phyloP scores from a whole-genome alignment of 2,888 invertebrate species.

The Epirrhoe tristata region DNA sequence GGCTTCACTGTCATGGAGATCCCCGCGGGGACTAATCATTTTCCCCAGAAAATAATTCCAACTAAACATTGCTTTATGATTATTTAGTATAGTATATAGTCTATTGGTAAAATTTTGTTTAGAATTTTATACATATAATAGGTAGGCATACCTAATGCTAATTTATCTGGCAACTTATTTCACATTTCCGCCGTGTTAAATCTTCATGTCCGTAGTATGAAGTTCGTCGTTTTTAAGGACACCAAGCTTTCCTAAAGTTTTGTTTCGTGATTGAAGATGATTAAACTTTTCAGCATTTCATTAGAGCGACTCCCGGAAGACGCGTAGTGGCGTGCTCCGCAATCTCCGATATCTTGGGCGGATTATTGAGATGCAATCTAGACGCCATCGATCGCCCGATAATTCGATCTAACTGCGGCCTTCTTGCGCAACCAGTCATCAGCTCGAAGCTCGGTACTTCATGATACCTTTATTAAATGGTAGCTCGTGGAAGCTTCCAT shows the following conservation, averaged over 20 bases:
- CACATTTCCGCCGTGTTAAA: too few species aligned
- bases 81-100: background rate
- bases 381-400: constrained; percentile 79
- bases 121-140: too few species aligned
- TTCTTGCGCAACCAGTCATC: constrained; percentile 78
- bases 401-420: constrained; percentile 79
- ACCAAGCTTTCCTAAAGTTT: background rate
- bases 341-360: constrained; percentile 76
- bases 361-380: constrained; percentile 84
- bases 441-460: constrained; percentile 70
- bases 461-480: constrained; percentile 83
- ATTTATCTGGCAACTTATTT: too few species aligned
- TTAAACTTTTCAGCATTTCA: constrained; percentile 51
- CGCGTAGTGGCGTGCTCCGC: constrained; percentile 64
- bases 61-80: too few species aligned
- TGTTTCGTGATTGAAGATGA: constrained; percentile 28
- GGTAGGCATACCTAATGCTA: too few species aligned
- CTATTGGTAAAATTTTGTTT: background rate
- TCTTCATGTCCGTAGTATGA: background rate
- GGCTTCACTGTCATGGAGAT: background rate
- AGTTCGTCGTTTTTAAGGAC: background rate
- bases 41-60: too few species aligned
- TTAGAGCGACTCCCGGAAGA: constrained; percentile 69
- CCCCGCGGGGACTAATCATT: too few species aligned
- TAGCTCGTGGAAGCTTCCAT: constrained; percentile 56